Evolutionary conservation across 2,797 vertebrate species (phyloP).

Genomic region (Taeniopygia guttata): DNA sequence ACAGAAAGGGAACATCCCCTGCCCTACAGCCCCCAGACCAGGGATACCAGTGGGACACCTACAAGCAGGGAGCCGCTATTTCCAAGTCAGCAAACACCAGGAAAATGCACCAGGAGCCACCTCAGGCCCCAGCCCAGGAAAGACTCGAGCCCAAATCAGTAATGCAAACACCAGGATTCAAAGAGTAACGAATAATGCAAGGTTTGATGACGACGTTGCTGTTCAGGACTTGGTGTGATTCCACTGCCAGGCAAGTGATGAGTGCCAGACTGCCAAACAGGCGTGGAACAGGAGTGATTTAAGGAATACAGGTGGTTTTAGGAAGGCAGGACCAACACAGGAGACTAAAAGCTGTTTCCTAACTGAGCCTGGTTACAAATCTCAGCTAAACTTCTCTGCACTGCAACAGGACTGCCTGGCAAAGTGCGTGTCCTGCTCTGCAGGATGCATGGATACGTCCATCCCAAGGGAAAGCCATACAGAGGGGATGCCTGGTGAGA

Average conservation of each 20-base stretch:
- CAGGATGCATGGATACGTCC: accelerated
- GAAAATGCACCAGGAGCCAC: background rate
- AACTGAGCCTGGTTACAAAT: background rate
- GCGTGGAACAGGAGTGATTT: accelerated
- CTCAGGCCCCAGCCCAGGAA: background rate
- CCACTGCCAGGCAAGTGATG: background rate
- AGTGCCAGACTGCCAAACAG: background rate
- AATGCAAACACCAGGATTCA: background rate
- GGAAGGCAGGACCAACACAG: background rate
- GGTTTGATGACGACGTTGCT: background rate
- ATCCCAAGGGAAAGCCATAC: background rate
- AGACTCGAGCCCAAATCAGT: background rate
- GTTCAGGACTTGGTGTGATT: background rate
- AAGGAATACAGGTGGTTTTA: background rate
- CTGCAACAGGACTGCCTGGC: accelerated
- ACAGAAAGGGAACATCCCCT: background rate
- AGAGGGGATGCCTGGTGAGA: accelerated
- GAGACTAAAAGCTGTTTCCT: background rate
- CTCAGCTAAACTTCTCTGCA: background rate
- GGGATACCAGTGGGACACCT: background rate
- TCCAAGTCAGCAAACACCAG: background rate
- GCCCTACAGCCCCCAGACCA: background rate
- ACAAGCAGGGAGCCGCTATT: background rate
- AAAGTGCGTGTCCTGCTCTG: accelerated
- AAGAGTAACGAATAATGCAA: background rate